phyloP scores from a whole-genome alignment of 2,888 invertebrate genomes.

The Salticus scenicus region DNA sequence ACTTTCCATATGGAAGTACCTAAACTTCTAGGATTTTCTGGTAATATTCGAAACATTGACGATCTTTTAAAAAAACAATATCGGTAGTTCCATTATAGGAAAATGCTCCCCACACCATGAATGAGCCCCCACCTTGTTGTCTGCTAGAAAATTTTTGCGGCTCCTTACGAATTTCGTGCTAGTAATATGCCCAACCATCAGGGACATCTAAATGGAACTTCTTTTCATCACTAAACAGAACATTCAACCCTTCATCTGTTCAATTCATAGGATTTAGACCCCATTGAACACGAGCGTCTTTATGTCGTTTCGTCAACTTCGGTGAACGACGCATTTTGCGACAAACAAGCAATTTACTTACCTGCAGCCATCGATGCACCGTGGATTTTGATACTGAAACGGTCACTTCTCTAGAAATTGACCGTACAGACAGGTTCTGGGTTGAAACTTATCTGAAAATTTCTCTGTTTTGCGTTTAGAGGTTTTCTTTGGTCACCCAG shows the following conservation, averaged over 20 bases:
- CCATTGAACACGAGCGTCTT: constrained; percentile 25
- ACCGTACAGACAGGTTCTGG: neutral
- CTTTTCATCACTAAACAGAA: constrained; percentile 21
- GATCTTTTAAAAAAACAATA: constrained; percentile 10
- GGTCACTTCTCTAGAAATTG: neutral
- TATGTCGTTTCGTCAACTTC: neutral
- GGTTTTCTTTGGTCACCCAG: neutral
- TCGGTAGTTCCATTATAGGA: constrained; percentile 17
- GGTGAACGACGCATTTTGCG: neutral
- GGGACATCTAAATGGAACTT: constrained; percentile 31
- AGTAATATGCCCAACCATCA: constrained; percentile 21
- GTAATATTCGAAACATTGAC: constrained; percentile 13
- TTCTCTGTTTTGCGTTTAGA: neutral
- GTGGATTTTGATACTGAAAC: constrained; percentile 1
- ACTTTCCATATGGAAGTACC: no score
- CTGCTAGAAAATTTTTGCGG: neutral
- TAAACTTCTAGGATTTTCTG: constrained; percentile 4
- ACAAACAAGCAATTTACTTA: neutral
- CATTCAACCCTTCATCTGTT: constrained; percentile 15
- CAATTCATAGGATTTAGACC: constrained; percentile 13
- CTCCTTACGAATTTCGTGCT: neutral
- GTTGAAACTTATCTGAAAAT: neutral
- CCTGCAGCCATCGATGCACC: neutral
- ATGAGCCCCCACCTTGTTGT: neutral
- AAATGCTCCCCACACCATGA: constrained; percentile 19